Evolutionary conservation across 2,888 invertebrate genomes (phyloP).

Genomic region (Philhelius pedissequus): DNA sequence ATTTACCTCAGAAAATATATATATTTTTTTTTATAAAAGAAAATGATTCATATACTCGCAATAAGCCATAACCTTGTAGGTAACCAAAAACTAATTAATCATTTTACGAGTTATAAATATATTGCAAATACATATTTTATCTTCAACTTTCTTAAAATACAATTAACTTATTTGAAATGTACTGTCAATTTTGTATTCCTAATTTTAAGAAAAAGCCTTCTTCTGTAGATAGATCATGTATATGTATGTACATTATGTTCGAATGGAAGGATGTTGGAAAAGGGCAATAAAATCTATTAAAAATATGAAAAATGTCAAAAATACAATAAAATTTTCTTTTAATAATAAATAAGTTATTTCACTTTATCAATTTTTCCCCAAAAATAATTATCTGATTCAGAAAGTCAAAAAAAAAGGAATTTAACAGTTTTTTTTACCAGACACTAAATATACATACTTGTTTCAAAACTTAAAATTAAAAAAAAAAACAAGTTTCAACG

Average conservation of each 20-base stretch:
- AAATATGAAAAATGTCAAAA: too few species aligned
- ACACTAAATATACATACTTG: neutral
- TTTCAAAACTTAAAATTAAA: neutral
- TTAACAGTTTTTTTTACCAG: neutral
- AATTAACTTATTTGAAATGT: neutral
- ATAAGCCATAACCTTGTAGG: too few species aligned
- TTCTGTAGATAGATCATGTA: too few species aligned
- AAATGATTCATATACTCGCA: slow-evolving; percentile 3
- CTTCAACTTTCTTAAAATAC: neutral
- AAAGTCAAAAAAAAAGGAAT: neutral
- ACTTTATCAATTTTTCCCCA: neutral
- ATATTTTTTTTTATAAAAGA: neutral
- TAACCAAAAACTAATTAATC: neutral
- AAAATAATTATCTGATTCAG: slow-evolving; percentile 1
- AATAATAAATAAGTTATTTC: neutral
- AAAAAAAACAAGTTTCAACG: neutral
- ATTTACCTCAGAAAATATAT: neutral
- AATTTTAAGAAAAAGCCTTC: neutral
- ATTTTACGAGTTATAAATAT: neutral
- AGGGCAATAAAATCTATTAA: too few species aligned
- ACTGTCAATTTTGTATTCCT: neutral
- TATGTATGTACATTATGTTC: too few species aligned
- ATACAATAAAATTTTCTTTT: neutral
- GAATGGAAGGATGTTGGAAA: too few species aligned
- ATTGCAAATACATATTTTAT: neutral